Percentiles rank a stretch among this genome's conserved stretches.
Conservation (phyloP, 2,888 invertebrate genomes). For the Caenorhabditis sp. region DNA sequence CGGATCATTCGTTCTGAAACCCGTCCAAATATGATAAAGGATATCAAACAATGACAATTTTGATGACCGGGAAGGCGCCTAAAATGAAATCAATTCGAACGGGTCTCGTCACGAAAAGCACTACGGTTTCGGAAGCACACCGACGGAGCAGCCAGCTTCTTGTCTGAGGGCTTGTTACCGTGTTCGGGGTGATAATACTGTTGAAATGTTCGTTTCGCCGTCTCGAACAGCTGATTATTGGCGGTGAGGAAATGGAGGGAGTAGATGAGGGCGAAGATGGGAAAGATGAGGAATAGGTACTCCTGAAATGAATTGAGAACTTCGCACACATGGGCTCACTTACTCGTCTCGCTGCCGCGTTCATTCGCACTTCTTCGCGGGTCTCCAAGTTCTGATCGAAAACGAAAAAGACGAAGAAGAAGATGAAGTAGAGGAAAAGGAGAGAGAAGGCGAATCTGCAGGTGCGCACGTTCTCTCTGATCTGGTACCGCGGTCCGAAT, state of each 20-base stretch:
- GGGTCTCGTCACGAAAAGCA: neutral
- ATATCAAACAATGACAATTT: conserved; percentile 14
- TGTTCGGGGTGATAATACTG: conserved; percentile 20
- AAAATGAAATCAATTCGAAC: conserved; percentile 2
- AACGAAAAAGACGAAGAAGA: conserved; percentile 40
- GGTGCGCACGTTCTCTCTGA: conserved; percentile 59
- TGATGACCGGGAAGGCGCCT: conserved; percentile 1
- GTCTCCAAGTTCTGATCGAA: conserved; percentile 32
- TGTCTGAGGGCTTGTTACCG: conserved; percentile 5
- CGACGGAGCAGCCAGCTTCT: no score
- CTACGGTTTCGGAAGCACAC: neutral
- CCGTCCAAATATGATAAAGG: neutral
- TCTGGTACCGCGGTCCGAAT: conserved; percentile 50
- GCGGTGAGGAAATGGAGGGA: conserved; percentile 43
- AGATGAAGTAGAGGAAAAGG: conserved; percentile 31
- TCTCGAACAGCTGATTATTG: conserved; percentile 35
- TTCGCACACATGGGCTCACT: neutral
- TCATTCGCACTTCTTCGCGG: conserved; percentile 17
- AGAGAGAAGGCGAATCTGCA: conserved; percentile 48
- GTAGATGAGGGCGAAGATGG: conserved; percentile 49
- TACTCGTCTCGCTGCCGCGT: conserved; percentile 21
- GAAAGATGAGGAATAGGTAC: conserved; percentile 50
- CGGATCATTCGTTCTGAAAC: conserved; percentile 42
- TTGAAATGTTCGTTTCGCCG: conserved; percentile 33
- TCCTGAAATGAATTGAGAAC: conserved; percentile 29